Percentiles rank a stretch among this genome's conserved stretches.
These are phyloP conservation scores for Charaxes varanes DNA, from an alignment of 1,140 invertebrate species.

Conservation along the genomic window DNA sequence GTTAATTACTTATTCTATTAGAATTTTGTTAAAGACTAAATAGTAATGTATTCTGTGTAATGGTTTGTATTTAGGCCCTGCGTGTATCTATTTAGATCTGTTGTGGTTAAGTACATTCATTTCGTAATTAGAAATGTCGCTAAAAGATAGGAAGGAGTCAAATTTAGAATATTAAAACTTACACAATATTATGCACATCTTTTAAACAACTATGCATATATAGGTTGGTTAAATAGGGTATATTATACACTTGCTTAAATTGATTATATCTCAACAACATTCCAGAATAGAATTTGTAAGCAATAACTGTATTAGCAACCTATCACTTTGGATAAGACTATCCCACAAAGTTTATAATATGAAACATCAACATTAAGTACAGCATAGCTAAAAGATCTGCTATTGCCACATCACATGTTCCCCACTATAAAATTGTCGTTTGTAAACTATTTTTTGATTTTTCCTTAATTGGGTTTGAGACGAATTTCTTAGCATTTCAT, in stretches of 20 bases:
- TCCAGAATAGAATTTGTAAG: conserved; percentile 9
- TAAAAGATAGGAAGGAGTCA: conserved; percentile 41
- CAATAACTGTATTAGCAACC: conserved; percentile 17
- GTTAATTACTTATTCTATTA: too few species aligned
- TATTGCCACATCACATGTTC: too few species aligned
- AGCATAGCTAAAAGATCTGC: too few species aligned
- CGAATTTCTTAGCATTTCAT: too few species aligned
- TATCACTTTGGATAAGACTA: too few species aligned
- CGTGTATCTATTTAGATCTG: background rate
- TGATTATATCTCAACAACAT: conserved; percentile 16
- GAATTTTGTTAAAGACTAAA: background rate
- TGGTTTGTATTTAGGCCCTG: conserved; percentile 8
- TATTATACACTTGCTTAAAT: conserved; percentile 14
- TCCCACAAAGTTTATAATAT: too few species aligned
- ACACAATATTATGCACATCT: conserved; percentile 25
- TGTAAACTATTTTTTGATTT: too few species aligned
- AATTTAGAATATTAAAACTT: conserved; percentile 48
- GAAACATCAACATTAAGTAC: too few species aligned
- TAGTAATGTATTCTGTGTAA: background rate
- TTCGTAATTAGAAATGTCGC: conserved; percentile 8
- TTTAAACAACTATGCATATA: conserved; percentile 17
- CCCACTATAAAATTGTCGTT: too few species aligned
- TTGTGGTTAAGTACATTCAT: background rate
- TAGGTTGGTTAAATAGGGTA: conserved; percentile 20
- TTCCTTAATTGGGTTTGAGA: too few species aligned